Base-by-base conservation (phyloP, 2,113 vertebrate genomes). In the Galeopterus variegatus region DNA sequence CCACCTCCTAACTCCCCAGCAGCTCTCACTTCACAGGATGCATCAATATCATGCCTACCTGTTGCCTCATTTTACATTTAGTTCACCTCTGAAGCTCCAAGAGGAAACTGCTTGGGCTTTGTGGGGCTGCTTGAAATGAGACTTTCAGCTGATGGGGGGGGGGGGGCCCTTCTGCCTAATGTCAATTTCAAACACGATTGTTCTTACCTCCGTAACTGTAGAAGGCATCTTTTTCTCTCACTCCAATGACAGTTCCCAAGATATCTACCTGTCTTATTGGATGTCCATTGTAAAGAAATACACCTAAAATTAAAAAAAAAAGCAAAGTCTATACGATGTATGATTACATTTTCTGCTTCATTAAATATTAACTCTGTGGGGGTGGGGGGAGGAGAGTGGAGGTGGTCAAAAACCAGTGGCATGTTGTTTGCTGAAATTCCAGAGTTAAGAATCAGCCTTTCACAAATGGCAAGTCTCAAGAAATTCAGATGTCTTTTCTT, bases 181-280 rank as follows among this genome's bases (percentile, higher is more conserved):
- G 17, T 28, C 45, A 52, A 2, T 19, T 48, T 92, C 84, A 62
- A 93, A 69, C 58, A 48, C 62, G 79, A 76, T 2, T 79, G 81
- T 85, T 87, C 98, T 99, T 98, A 99, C 99, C 99, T 98, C 98
- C 99, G 1, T 97, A 99, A 93, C 56, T 98, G 97, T 97, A 98
- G 97, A 98, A 99, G 96, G 99, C 98, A 1, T 99, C 99, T 98
- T 98, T 98, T 94, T 99, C 99, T 98, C 98, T 98, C 17, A 21
- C 98, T 91, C 97, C 99, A 92, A 99, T 98, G 69, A 99, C 99
- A 1, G 98, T 99, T 83, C 99, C 99, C 6, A 99, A 97, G 76
- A 99, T 97, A 97, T 99, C 99, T 8, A 99, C 99, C 90, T 99
- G 99, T 92, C 98, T 99, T 97, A 99, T 72, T 14, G 99, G 99